phyloP scores from a whole-genome alignment of 2,888 invertebrate species.

The Ormyrus nitidulus region DNA sequence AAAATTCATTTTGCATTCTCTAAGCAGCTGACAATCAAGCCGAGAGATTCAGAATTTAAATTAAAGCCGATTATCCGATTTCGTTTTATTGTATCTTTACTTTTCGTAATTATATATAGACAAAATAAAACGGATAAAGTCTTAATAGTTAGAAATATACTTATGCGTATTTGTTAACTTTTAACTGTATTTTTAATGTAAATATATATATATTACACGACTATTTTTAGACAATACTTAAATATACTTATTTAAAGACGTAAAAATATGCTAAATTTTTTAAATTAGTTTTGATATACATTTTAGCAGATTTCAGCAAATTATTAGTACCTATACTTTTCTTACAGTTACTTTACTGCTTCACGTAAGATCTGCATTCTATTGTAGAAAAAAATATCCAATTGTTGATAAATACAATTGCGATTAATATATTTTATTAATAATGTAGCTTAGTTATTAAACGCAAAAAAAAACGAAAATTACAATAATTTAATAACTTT shows the following conservation, averaged over 20 bases:
- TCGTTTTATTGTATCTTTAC: conserved; percentile 8
- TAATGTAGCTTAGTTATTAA: no score
- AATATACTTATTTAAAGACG: background rate
- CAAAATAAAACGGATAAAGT: no score
- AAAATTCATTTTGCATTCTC: background rate
- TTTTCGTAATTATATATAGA: background rate
- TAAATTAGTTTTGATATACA: background rate
- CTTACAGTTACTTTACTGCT: no score
- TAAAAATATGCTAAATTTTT: conserved; percentile 13
- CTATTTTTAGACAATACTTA: background rate
- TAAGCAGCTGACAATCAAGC: background rate
- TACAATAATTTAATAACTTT: no score
- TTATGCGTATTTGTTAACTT: background rate
- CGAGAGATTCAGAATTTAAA: background rate
- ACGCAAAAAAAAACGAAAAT: no score
- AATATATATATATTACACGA: conserved; percentile 2
- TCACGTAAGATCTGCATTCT: no score
- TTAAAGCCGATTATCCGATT: conserved; percentile 29
- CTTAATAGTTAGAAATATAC: background rate
- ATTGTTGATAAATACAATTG: no score
- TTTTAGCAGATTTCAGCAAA: no score
- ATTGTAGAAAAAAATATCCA: no score
- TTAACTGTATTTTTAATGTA: conserved; percentile 1
- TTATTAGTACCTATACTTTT: no score
- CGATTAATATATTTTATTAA: no score